Base-by-base conservation (phyloP, 1,140 invertebrate genomes). In the Eumeta japonica region DNA sequence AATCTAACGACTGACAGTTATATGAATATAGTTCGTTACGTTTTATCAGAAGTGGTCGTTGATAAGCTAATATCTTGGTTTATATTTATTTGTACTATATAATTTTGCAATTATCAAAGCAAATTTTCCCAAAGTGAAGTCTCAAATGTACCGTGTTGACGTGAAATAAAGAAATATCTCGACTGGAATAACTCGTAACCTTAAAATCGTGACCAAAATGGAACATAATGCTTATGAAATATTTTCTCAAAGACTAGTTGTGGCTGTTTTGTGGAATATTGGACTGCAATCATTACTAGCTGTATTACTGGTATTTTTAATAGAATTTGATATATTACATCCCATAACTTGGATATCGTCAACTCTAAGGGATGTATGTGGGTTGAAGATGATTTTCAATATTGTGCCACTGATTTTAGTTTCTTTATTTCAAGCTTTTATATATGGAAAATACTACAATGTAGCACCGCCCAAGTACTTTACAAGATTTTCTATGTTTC, bases 401-500 rank as follows among this genome's bases (percentile, higher is more conserved):
- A 57, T 68, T 16, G 47, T 67, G 15, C 53, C 70, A 13, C 53
- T 74, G 7, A 48, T 46, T 32, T 39, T 70, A 36, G 65, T 74
- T 2, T 66, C 70, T 16, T 68, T 66, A 39, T 70, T 70, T 39
- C 70, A 74, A 52, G 70, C 66, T n/a, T 74, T 62, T 31, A 58
- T 74, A 24, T 74, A 71, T 39, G 66, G 62, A 33, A 64, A 51
- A 35, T 67, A 66, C 31, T 68, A 66, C 16, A 61, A 61, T 37
- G 54, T 50, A 10, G 57, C 65, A 30, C 39, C 53, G 32, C 64
- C 65, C 0, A 82, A 81, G 41, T 65, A 76, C 35, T 79, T 78
- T 36, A 85, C 79, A 19, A 77, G 83, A 60, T 84, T 86, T 47
- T 62, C 72, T 14, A 80, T 81, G 55, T 75, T 86, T 24, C 58